Base-by-base conservation (phyloP, 1,140 invertebrate genomes). In the Drosophila kanapiae region DNA sequence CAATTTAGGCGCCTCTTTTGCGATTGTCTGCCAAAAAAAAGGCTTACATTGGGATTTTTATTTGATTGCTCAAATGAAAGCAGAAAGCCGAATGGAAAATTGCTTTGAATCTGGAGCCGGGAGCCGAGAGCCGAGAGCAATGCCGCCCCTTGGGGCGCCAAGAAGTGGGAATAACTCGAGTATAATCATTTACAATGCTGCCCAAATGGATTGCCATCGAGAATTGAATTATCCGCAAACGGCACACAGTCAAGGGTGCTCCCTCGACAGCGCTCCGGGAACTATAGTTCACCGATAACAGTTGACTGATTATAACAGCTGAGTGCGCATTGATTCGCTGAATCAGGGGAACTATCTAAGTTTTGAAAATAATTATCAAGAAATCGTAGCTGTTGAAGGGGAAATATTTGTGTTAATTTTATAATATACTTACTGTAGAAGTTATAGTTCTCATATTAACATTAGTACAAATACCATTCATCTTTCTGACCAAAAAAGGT, bases 1-100 rank as follows among this genome's bases (percentile, higher is more conserved):
- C 81, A 90, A 85, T 88, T 88, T 81, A 64, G 70, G 81, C 63
- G 64, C 75, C 75, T 78, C 65, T 81, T 74, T 69, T 80, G 72
- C 78, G 81, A 83, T 88, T 81, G 81, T 83, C 78, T 88, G 85
- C 81, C 85, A 90, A 88, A 71, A 67, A 71, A 72, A 72, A 82
- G 85, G 85, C 76, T 90, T 90, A 88, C 85, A 88, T 85, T 78
- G 80, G 81, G 85, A 90, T 90, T 88, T 81, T 85, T 81, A 90
- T 88, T 88, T 88, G 81, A 85, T 90, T 88, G 85, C 78, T 67
- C 59, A 64, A 90, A 84, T 75, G 63, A 87, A 88, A 88, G 58
- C 74, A 81, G 60, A 72, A 86, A 71, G 31, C 64, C 65, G 63
- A 74, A 74, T 72, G 70, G 70, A 74, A 74, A 74, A 74, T 74